A percentile compares a stretch with the other conserved stretches of the same genome.
Conservation (phyloP, 2,113 vertebrate species). For the Gymnarchus niloticus region DNA sequence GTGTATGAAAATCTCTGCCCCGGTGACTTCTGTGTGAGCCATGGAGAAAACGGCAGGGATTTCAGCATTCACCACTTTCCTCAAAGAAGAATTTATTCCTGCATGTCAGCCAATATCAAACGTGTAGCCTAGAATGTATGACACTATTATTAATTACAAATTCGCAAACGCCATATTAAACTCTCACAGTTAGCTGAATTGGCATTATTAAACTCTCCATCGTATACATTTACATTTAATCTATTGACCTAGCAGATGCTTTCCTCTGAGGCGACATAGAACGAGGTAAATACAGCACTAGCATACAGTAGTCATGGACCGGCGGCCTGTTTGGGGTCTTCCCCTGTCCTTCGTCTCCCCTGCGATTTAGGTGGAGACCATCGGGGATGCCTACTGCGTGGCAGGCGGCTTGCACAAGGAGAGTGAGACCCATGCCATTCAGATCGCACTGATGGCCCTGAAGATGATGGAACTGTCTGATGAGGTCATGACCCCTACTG, state of each 20-base stretch:
- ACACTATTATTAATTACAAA: background rate
- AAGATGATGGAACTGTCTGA: conserved; percentile 97
- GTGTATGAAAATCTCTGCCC: background rate
- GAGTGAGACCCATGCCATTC: conserved; percentile 83
- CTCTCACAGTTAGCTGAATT: background rate
- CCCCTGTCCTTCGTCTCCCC: background rate
- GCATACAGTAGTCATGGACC: background rate
- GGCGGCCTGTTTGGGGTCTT: background rate
- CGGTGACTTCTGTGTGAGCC: background rate
- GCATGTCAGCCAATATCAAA: background rate
- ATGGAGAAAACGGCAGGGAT: background rate
- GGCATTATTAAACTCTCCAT: background rate
- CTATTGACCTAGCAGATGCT: too few relatives aligned
- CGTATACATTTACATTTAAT: background rate
- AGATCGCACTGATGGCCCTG: conserved; percentile 90
- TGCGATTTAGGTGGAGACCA: conserved; percentile 86
- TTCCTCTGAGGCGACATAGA: too few relatives aligned
- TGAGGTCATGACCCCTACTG: conserved; percentile 87
- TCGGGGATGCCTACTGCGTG: conserved; percentile 95
- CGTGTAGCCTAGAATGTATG: background rate
- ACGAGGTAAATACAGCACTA: too few relatives aligned
- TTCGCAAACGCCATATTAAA: background rate
- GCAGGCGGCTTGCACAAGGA: conserved; percentile 92
- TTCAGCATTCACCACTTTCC: background rate
- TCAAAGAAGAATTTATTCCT: background rate